phyloP scores from a whole-genome alignment of 2,113 vertebrate species.

The Scalopus aquaticus region DNA sequence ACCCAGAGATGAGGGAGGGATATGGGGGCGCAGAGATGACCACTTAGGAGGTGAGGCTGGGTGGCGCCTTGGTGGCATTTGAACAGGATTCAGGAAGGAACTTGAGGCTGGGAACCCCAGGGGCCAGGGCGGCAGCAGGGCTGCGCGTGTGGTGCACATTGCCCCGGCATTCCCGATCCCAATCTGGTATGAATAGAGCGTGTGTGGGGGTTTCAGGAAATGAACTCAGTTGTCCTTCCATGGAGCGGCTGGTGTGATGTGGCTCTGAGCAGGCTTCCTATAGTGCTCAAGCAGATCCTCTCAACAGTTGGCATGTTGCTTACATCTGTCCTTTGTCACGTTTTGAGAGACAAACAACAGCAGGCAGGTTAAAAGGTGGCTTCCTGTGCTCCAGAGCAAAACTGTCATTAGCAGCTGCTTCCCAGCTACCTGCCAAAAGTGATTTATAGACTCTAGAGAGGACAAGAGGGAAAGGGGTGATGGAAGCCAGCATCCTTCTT shows the following conservation, averaged over 20 bases:
- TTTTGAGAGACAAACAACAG: conserved; percentile 91
- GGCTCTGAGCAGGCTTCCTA: conserved; percentile 79
- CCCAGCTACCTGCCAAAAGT: conserved; percentile 93
- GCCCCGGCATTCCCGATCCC: neutral
- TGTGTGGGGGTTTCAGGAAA: neutral
- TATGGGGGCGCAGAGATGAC: neutral
- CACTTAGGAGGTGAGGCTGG: neutral
- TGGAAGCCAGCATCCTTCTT: conserved; percentile 59
- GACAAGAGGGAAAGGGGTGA: neutral
- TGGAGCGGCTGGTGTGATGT: neutral
- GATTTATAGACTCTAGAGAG: conserved; percentile 89
- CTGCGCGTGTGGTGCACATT: accelerated
- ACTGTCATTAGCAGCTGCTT: conserved; percentile 95
- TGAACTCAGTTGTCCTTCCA: neutral
- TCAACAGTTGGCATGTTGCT: conserved; percentile 80
- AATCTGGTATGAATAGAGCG: neutral
- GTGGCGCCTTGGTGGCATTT: neutral
- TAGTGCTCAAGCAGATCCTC: conserved; percentile 75
- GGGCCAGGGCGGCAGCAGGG: accelerated
- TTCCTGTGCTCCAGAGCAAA: conserved; percentile 92
- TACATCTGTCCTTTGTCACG: conserved; percentile 87
- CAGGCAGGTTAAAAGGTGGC: conserved; percentile 96
- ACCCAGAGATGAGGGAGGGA: neutral
- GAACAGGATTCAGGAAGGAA: neutral
- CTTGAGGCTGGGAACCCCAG: neutral